These are phyloP conservation scores for Tachina grossa DNA, from an alignment of 2,888 invertebrate species.

Conservation along the genomic window DNA sequence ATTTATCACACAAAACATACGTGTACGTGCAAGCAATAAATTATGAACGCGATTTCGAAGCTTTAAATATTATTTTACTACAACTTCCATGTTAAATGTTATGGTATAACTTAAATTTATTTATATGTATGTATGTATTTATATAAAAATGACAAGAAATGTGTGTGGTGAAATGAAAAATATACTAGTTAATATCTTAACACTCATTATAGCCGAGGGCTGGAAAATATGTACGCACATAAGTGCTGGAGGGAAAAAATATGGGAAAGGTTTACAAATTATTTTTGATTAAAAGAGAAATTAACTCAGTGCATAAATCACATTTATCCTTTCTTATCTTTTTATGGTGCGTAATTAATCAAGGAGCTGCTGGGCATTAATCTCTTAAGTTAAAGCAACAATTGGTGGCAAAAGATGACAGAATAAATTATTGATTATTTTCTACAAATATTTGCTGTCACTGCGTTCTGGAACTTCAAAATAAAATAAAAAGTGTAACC, in stretches of 20 bases:
- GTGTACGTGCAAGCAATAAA: conserved; percentile 52
- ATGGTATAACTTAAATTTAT: conserved; percentile 34
- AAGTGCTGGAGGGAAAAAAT: neutral
- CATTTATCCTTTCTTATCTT: conserved; percentile 28
- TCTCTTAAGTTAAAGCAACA: neutral
- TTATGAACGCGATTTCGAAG: conserved; percentile 48
- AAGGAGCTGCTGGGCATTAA: conserved; percentile 11
- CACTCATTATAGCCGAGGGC: conserved; percentile 44
- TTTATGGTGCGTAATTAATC: conserved; percentile 24
- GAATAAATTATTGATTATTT: conserved; percentile 13
- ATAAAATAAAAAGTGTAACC: too few species aligned
- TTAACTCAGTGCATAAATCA: conserved; percentile 45
- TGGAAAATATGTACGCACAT: conserved; percentile 3
- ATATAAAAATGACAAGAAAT: neutral
- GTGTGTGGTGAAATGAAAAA: conserved; percentile 16
- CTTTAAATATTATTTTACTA: conserved; percentile 48
- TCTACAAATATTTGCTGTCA: neutral
- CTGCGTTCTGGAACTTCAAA: too few species aligned
- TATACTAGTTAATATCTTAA: conserved; percentile 25
- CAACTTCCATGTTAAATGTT: conserved; percentile 58
- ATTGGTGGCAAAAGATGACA: conserved; percentile 4
- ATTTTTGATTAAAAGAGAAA: conserved; percentile 44
- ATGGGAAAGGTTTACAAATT: conserved; percentile 30
- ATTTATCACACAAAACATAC: conserved; percentile 53
- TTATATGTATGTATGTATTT: neutral